Conservation (phyloP, 1,140 invertebrate species). For the Leptopilina boulardi region DNA sequence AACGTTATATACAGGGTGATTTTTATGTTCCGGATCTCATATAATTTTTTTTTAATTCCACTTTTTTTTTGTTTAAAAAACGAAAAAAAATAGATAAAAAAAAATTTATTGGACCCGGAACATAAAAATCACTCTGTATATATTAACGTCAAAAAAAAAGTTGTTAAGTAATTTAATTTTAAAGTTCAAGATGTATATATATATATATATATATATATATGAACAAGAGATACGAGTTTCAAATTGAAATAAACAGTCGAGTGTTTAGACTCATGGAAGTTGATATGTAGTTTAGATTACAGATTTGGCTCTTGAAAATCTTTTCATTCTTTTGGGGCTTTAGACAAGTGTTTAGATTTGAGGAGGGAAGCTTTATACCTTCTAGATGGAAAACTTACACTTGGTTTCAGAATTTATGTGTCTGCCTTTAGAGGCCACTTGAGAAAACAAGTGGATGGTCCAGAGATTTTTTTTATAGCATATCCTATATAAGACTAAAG, state of each 20-base stretch:
- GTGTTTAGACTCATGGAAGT: background rate
- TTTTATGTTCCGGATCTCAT: no score
- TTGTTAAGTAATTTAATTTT: no score
- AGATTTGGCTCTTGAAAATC: background rate
- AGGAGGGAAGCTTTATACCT: conserved; percentile 17
- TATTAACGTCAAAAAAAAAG: no score
- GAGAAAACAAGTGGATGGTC: conserved; percentile 21
- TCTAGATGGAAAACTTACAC: background rate
- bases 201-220: no score
- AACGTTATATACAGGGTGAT: no score
- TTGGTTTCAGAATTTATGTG: conserved; percentile 14
- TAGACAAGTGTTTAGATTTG: background rate
- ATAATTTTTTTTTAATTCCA: no score
- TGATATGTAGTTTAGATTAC: conserved; percentile 1
- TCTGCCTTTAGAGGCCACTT: conserved; percentile 1
- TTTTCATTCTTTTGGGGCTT: background rate
- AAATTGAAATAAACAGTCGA: background rate
- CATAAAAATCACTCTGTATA: no score
- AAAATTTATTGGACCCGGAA: no score
- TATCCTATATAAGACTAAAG: background rate
- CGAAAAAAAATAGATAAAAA: no score
- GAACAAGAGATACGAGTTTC: no score
- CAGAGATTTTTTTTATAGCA: background rate
- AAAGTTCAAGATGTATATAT: no score
- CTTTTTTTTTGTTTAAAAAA: no score